Conservation (phyloP, 2,888 invertebrate species). For the Sarcophaga subvicina region DNA sequence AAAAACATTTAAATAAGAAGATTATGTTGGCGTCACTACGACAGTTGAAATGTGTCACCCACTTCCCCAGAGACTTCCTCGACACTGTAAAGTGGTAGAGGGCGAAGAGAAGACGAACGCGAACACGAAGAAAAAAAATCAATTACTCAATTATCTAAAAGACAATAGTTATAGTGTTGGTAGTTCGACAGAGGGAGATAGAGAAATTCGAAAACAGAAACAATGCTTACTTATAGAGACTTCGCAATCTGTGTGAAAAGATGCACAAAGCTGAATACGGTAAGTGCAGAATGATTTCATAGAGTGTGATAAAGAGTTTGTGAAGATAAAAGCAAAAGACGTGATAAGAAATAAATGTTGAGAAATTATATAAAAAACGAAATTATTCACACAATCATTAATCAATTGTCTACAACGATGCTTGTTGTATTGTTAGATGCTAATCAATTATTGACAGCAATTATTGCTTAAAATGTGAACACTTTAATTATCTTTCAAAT, state of each 20-base stretch:
- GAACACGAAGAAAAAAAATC: constrained; percentile 18
- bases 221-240: too few relatives aligned
- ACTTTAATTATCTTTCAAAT: too few relatives aligned
- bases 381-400: constrained; percentile 20
- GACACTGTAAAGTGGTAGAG: background rate
- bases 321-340: background rate
- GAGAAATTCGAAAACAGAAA: too few relatives aligned
- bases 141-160: constrained; percentile 53
- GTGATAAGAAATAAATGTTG: background rate
- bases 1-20: constrained; percentile 31
- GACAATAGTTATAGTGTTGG: constrained; percentile 32
- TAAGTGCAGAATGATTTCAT: constrained; percentile 6
- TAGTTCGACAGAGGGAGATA: too few relatives aligned
- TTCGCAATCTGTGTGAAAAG: background rate
- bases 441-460: constrained; percentile 11
- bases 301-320: background rate
- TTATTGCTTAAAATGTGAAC: too few relatives aligned
- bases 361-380: background rate
- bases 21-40: constrained; percentile 43
- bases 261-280: background rate
- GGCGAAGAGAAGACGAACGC: too few relatives aligned
- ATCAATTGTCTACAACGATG: background rate
- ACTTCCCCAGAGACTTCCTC: constrained; percentile 55
- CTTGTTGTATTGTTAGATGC: background rate
- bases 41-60: constrained; percentile 54